Base-by-base conservation (phyloP, 2,888 invertebrate genomes). In the Eilema sororculum region DNA sequence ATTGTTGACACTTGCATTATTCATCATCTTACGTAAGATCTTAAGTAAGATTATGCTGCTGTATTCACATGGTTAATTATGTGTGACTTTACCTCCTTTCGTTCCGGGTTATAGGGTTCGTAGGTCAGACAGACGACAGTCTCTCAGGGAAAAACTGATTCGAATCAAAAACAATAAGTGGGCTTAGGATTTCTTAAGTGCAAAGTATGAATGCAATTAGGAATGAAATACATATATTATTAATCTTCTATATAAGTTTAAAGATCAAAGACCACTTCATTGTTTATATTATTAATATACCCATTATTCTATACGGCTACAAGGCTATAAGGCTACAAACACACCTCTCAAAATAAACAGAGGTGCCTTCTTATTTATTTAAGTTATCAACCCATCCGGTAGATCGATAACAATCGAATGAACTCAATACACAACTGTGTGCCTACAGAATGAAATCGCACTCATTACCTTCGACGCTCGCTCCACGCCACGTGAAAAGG, bases 381-480 rank as follows among this genome's bases (percentile, higher is more conserved):
- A 74, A 68, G 59, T 59, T 69, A 67, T 74, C 69, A 74, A 37
- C 70, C 68, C 67, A 66, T 74, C 61, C 46, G 69, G 60, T 46
- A 62, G 67, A 74, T 82, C 79, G 71, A 80, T 82, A 80, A 80
- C 75, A 80, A 80, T 80, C 77, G 79, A 80, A 80, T 82, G 76
- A 77, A 72, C 67, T 76, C 76, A 69, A 80, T 76, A 64, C 78
- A 76, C 76, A 73, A 77, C 74, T 82, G 81, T 78, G 74, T 82
- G 75, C 68, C 74, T 76, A 74, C 70, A 71, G 72, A 80, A 81
- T 81, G 73, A 80, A 82, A 80, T 81, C 78, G 77, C 71, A 80
- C 75, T 77, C 75, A 73, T 81, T 81, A 80, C 83, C 77, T 78
- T 76, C 81, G 74, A 74, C 78, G 77, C 75, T 73, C 69, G 74